A percentile compares a stretch with the other conserved stretches of the same genome.
Conservation (phyloP, 2,888 invertebrate genomes). For the Xestia ashworthii region DNA sequence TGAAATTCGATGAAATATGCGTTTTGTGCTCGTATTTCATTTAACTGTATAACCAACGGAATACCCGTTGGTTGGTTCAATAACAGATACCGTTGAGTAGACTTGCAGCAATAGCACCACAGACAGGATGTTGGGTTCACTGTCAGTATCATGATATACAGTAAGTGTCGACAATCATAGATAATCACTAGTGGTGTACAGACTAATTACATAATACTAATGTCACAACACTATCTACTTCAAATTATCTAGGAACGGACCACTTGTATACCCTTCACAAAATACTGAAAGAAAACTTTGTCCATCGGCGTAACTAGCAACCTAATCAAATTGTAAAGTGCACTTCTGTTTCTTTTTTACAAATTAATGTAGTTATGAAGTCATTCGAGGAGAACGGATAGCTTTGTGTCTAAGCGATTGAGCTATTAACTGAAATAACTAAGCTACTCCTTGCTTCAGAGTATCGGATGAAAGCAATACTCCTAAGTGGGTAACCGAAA, state of each 20-base stretch:
- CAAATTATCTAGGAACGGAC: too few species aligned
- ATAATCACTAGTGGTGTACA: too few species aligned
- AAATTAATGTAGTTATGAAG: background rate
- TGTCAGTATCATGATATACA: too few species aligned
- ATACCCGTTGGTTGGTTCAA: too few species aligned
- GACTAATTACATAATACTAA: too few species aligned
- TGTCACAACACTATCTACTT: too few species aligned
- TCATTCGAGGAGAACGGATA: background rate
- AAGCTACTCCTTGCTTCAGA: background rate
- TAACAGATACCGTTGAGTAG: too few species aligned
- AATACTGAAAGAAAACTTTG: background rate
- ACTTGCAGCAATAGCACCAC: too few species aligned
- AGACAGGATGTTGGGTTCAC: too few species aligned
- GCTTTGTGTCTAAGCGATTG: conserved; percentile 16
- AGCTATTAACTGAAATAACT: conserved; percentile 12
- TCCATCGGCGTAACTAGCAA: background rate
- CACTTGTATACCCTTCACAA: background rate
- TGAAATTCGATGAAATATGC: too few species aligned
- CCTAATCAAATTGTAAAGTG: background rate
- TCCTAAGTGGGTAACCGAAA: conserved; percentile 15
- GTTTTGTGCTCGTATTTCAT: background rate
- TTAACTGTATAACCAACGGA: too few species aligned
- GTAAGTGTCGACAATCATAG: too few species aligned
- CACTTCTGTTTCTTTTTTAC: background rate
- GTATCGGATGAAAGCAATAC: conserved; percentile 12